Evolutionary conservation across 2,888 invertebrate genomes (phyloP).

Genomic region (Bruchidius siliquastri): DNA sequence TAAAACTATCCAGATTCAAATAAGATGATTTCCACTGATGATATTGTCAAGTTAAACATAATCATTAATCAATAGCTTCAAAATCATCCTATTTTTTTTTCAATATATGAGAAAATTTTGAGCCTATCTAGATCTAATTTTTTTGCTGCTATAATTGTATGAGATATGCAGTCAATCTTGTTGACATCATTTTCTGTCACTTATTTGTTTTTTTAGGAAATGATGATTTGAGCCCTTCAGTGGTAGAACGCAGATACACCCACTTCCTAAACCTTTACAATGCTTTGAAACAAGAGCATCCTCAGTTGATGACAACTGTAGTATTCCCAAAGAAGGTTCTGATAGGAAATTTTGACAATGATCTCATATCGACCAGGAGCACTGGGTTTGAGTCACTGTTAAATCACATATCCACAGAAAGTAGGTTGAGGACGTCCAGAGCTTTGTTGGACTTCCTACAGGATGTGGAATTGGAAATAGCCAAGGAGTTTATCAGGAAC

Average conservation of each 20-base stretch:
- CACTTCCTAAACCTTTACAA: constrained; percentile 64
- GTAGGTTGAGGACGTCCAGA: constrained; percentile 55
- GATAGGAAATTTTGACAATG: constrained; percentile 64
- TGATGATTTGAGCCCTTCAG: constrained; percentile 56
- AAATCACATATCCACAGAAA: constrained; percentile 53
- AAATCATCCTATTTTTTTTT: no score
- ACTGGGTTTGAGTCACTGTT: constrained; percentile 61
- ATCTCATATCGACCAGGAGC: constrained; percentile 61
- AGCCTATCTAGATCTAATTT: no score
- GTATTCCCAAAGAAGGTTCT: constrained; percentile 55
- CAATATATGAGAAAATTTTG: no score
- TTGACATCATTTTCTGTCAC: no score
- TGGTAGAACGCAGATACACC: constrained; percentile 67
- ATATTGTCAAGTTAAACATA: no score
- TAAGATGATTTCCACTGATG: no score
- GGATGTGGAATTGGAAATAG: constrained; percentile 58
- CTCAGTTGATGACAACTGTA: constrained; percentile 51
- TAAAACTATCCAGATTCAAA: no score
- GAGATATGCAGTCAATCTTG: no score
- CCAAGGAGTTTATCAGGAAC: constrained; percentile 56
- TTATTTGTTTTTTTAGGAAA: constrained; percentile 26
- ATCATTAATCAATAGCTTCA: no score
- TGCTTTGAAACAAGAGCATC: constrained; percentile 56
- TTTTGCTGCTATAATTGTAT: no score
- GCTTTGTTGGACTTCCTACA: constrained; percentile 62